phyloP scores from a whole-genome alignment of 2,113 vertebrate species.

The Cisticola juncidis region DNA sequence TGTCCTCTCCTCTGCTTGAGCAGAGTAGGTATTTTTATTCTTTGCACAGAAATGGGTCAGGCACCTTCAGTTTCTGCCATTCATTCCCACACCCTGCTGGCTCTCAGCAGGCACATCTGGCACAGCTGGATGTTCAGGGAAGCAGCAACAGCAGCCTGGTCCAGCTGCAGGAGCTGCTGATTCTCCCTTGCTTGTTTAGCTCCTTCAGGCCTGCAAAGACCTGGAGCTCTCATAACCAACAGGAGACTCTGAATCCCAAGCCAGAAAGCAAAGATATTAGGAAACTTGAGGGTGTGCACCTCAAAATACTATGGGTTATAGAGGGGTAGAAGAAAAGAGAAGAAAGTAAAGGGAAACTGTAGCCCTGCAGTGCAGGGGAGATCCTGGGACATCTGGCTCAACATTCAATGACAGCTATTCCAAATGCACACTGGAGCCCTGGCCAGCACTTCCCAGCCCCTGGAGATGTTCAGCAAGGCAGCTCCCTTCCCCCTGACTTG shows the following conservation, averaged over 20 bases:
- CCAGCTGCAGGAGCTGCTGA: neutral
- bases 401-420: neutral
- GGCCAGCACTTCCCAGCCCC: neutral
- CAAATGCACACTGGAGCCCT: accelerated
- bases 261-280: neutral
- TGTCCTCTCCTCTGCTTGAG: neutral
- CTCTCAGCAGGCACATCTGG: neutral
- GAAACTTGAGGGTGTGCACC: neutral
- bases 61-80: neutral
- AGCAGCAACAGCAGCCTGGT: neutral
- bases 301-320: neutral
- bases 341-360: neutral
- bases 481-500: neutral
- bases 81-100: neutral
- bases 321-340: neutral
- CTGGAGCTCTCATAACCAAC: neutral
- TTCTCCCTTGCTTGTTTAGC: neutral
- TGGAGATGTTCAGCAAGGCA: neutral
- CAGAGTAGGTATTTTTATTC: neutral
- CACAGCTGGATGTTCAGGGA: neutral
- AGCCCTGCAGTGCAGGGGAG: neutral
- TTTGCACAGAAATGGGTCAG: neutral
- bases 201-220: neutral
- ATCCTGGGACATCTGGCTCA: neutral
- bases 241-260: neutral